Evolutionary conservation across 1,140 invertebrate species (phyloP).

Genomic region (Zaprionus taronus): DNA sequence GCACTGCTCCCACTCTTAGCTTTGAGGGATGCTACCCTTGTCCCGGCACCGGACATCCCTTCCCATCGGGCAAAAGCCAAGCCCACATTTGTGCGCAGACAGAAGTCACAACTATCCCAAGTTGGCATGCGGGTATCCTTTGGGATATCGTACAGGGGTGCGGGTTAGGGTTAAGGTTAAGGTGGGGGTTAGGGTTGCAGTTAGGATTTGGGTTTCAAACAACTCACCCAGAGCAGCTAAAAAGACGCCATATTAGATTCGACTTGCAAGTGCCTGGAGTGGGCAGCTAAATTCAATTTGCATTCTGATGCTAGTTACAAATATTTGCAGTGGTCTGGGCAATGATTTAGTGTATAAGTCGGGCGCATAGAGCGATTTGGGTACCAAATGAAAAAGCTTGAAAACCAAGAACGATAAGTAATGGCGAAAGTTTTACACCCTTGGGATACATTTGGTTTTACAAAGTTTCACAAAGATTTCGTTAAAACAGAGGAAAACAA

Average conservation of each 20-base stretch:
- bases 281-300: slow-evolving; percentile 69
- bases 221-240: slow-evolving; percentile 18
- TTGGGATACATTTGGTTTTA: background rate
- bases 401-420: background rate
- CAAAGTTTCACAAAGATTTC: background rate
- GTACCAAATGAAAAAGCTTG: slow-evolving; percentile 3
- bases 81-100: slow-evolving; percentile 64
- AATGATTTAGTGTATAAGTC: slow-evolving; percentile 74
- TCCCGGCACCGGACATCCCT: slow-evolving; percentile 9
- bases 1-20: slow-evolving; percentile 26
- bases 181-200: background rate
- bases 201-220: slow-evolving; percentile 11
- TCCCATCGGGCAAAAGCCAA: slow-evolving; percentile 53
- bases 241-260: slow-evolving; percentile 77
- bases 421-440: background rate
- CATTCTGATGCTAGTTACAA: slow-evolving; percentile 76
- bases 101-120: slow-evolving; percentile 81
- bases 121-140: slow-evolving; percentile 48
- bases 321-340: slow-evolving; percentile 61
- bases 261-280: slow-evolving; percentile 4
- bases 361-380: slow-evolving; percentile 22
- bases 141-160: background rate
- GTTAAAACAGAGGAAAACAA: background rate
- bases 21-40: slow-evolving; percentile 32
- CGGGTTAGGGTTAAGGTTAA: background rate